phyloP scores from a whole-genome alignment of 2,888 invertebrate species.

The Lycophotia porphyrea region DNA sequence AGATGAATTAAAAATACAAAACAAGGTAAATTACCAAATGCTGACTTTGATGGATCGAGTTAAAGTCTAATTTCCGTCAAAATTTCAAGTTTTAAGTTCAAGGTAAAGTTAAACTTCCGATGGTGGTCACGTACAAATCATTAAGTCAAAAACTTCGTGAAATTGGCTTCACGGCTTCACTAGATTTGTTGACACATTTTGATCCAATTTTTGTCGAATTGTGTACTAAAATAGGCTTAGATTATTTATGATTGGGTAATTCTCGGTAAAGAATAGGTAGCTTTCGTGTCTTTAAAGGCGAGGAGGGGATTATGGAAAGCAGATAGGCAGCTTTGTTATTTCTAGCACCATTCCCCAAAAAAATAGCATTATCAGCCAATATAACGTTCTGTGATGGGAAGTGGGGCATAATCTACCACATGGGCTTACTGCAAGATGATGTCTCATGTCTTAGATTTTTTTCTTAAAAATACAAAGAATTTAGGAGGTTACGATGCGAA shows the following conservation, averaged over 20 bases:
- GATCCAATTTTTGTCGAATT: constrained; percentile 19
- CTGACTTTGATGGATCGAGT: constrained; percentile 26
- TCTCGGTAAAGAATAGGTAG: neutral
- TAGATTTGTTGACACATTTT: constrained; percentile 41
- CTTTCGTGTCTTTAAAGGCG: constrained; percentile 21
- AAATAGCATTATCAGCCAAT: neutral
- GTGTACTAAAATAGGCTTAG: constrained; percentile 22
- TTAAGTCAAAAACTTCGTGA: constrained; percentile 53
- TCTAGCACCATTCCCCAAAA: neutral
- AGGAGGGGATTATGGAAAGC: constrained; percentile 2
- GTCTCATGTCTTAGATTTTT: no score
- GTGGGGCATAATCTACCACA: no score
- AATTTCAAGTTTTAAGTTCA: constrained; percentile 35
- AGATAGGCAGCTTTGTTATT: neutral
- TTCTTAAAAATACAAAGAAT: no score
- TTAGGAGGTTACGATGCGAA: no score
- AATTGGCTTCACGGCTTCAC: constrained; percentile 45
- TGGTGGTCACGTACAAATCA: constrained; percentile 46
- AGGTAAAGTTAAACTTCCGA: constrained; percentile 27
- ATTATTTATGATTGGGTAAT: neutral
- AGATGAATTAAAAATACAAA: constrained; percentile 4
- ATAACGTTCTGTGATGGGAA: no score
- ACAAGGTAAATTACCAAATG: neutral
- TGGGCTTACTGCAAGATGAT: no score
- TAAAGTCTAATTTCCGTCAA: constrained; percentile 8